Percentiles rank a stretch among this genome's conserved stretches.
phyloP scores from a whole-genome alignment of 2,888 invertebrate genomes.

The Dichetophora obliterata region DNA sequence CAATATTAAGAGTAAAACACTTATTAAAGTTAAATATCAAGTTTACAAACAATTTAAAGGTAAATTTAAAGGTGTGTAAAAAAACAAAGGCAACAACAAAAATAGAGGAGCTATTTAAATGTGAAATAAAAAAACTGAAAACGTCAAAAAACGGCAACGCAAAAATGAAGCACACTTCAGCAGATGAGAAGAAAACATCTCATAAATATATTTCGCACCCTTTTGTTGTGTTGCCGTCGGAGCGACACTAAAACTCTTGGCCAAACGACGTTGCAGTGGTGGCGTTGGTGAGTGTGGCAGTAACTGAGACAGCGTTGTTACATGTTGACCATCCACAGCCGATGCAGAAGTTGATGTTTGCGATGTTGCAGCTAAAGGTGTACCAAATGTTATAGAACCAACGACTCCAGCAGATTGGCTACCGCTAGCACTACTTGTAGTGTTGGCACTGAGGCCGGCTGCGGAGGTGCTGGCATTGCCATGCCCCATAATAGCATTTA shows the following conservation, averaged over 20 bases:
- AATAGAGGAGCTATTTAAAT: background rate
- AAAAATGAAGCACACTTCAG: slow-evolving; percentile 33
- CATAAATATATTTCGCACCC: slow-evolving; percentile 61
- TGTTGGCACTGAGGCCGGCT: slow-evolving; percentile 46
- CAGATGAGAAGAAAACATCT: slow-evolving; percentile 8
- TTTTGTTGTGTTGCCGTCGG: slow-evolving; percentile 73
- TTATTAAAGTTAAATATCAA: background rate
- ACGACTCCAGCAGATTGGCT: slow-evolving; percentile 66
- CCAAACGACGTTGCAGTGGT: slow-evolving; percentile 87
- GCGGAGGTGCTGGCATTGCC: slow-evolving; percentile 31
- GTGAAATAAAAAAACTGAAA: slow-evolving; percentile 14
- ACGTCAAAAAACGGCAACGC: slow-evolving; percentile 39
- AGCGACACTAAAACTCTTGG: slow-evolving; percentile 93
- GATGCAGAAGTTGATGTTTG: slow-evolving; percentile 47
- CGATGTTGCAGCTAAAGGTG: slow-evolving; percentile 50
- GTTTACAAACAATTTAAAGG: background rate
- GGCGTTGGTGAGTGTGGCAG: slow-evolving; percentile 82
- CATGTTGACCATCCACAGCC: slow-evolving; percentile 56
- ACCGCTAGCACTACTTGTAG: slow-evolving; percentile 66
- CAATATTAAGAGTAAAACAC: background rate
- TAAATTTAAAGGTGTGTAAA: too few species aligned
- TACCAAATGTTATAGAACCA: slow-evolving; percentile 63
- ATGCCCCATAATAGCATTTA: slow-evolving; percentile 65
- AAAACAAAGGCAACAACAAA: background rate
- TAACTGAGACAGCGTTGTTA: slow-evolving; percentile 50